Percentiles rank a stretch among this genome's conserved stretches.
phyloP scores from a whole-genome alignment of 2,888 invertebrate genomes.

The Philereme vetulata region DNA sequence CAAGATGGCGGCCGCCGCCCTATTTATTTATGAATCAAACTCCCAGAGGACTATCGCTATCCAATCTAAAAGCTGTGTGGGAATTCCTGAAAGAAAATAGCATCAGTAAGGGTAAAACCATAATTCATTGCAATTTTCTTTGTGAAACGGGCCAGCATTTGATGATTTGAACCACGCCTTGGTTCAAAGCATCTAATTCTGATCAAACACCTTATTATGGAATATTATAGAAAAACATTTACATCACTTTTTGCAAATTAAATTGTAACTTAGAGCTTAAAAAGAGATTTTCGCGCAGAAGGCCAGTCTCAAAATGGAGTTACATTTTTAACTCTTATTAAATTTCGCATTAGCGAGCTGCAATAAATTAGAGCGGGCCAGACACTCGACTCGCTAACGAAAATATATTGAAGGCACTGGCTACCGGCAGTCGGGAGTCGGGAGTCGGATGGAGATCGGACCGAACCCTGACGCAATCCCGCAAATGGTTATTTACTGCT shows the following conservation, averaged over 20 bases:
- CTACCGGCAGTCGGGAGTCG: constrained; percentile 8
- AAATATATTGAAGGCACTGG: constrained; percentile 56
- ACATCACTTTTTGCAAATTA: too few relatives aligned
- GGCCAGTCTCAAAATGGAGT: constrained; percentile 34
- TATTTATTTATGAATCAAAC: constrained; percentile 65
- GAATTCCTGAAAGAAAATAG: constrained; percentile 37
- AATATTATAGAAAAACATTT: too few relatives aligned
- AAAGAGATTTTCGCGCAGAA: neutral
- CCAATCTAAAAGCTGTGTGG: constrained; percentile 52
- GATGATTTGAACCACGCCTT: too few relatives aligned
- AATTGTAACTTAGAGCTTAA: too few relatives aligned
- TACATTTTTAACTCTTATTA: constrained; percentile 57
- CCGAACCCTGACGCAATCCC: constrained; percentile 36
- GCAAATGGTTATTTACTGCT: constrained; percentile 41
- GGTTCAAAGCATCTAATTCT: too few relatives aligned
- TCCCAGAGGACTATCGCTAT: constrained; percentile 52
- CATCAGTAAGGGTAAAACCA: constrained; percentile 13
- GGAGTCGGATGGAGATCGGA: constrained; percentile 26
- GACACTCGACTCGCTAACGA: constrained; percentile 56
- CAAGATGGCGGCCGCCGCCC: constrained; percentile 57
- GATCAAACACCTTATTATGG: too few relatives aligned
- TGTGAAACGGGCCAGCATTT: constrained; percentile 23
- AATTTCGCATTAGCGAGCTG: constrained; percentile 62
- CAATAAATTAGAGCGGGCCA: constrained; percentile 61
- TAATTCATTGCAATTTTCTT: constrained; percentile 11